Conservation (phyloP, 2,113 vertebrate species). For the Agapornis roseicollis region DNA sequence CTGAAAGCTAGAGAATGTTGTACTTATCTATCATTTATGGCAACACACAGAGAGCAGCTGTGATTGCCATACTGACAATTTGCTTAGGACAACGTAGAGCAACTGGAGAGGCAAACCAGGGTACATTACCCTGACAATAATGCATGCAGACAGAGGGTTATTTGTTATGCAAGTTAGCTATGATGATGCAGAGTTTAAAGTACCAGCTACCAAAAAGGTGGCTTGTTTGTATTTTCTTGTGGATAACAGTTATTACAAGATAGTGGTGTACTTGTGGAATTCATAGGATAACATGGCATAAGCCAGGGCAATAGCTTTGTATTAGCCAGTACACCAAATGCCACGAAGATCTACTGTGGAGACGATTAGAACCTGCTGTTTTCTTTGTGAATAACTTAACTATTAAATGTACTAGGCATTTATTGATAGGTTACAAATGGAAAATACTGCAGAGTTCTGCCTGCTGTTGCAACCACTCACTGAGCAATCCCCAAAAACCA, state of each 20-base stretch:
- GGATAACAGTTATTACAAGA: neutral
- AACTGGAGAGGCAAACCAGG: conserved; percentile 2
- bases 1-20: neutral
- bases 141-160: neutral
- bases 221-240: neutral
- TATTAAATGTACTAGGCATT: neutral
- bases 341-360: neutral
- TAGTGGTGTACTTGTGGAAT: neutral
- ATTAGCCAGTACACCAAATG: neutral
- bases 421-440: neutral
- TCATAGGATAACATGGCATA: neutral
- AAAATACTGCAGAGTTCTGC: neutral
- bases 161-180: neutral
- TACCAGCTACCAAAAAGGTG: neutral
- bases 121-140: neutral
- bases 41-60: conserved; percentile 45
- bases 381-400: neutral
- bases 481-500: fast-evolving
- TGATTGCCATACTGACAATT: conserved; percentile 10
- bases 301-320: neutral
- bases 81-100: conserved; percentile 6
- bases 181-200: neutral
- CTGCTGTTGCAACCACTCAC: neutral
- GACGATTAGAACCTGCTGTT: neutral
- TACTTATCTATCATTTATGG: conserved; percentile 52